These are phyloP conservation scores for Moxostoma hubbsi DNA, from an alignment of 2,797 vertebrate genomes.

Conservation along the genomic window DNA sequence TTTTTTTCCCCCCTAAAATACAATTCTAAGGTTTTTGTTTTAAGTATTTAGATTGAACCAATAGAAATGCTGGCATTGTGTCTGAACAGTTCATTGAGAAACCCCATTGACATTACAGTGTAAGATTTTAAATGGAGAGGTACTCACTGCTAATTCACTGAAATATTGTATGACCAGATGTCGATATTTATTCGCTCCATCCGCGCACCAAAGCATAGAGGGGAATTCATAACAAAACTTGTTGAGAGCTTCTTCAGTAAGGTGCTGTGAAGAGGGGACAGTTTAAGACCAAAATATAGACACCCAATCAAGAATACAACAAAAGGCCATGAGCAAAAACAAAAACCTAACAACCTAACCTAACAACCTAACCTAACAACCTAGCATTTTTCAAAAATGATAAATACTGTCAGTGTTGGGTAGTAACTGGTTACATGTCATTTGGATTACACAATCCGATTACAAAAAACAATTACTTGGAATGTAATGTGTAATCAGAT, in stretches of 20 bases:
- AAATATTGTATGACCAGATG: conserved; percentile 40
- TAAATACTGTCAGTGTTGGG: no score
- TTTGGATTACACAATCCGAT: not conserved
- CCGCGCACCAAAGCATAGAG: conserved; percentile 12
- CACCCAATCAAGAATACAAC: not conserved
- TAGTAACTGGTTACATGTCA: no score
- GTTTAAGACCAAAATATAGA: not conserved
- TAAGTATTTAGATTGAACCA: not conserved
- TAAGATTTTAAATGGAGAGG: not conserved
- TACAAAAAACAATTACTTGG: no score
- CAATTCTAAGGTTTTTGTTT: no score
- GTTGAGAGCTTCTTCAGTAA: conserved; percentile 25
- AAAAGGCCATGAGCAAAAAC: no score
- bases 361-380: no score
- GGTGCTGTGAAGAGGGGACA: conserved; percentile 33
- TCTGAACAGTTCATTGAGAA: not conserved
- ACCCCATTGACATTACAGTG: not conserved
- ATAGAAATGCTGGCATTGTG: not conserved
- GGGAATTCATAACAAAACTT: conserved; percentile 44
- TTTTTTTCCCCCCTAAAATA: no score
- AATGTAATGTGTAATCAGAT: no score
- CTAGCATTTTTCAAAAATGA: no score
- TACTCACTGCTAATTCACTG: conserved; percentile 50
- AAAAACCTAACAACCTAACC: no score
- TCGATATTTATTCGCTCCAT: conserved; percentile 34